Conservation (phyloP, 2,797 vertebrate species). For the Argentina silus region DNA sequence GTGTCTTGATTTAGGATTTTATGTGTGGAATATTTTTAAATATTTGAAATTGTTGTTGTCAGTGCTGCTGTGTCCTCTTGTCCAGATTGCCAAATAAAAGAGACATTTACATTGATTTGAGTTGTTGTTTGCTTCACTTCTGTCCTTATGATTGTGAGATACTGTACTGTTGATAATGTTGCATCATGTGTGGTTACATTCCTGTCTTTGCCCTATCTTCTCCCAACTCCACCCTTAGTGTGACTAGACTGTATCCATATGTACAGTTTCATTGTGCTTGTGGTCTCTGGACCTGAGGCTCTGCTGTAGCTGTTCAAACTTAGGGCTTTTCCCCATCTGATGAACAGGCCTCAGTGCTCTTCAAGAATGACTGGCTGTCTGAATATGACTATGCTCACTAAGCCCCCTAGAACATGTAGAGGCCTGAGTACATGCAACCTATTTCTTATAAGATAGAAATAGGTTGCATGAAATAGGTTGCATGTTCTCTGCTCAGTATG, state of each 20-base stretch:
- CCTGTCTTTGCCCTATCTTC: neutral
- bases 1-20: neutral
- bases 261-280: neutral
- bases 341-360: neutral
- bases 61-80: constrained; percentile 14
- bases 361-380: constrained; percentile 6
- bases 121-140: neutral
- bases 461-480: too few relatives aligned
- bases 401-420: too few relatives aligned
- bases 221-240: neutral
- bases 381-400: neutral
- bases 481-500: too few relatives aligned
- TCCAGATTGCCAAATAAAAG: constrained; percentile 46
- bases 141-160: neutral
- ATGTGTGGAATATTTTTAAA: neutral
- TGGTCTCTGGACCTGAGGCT: neutral
- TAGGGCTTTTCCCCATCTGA: too few relatives aligned
- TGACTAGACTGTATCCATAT: neutral
- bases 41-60: neutral
- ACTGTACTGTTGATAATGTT: neutral
- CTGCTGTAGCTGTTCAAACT: neutral
- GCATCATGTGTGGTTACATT: neutral
- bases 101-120: neutral
- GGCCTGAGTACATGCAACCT: too few relatives aligned
- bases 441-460: too few relatives aligned